phyloP scores from a whole-genome alignment of 2,888 invertebrate species.

The Morinoia aosen region DNA sequence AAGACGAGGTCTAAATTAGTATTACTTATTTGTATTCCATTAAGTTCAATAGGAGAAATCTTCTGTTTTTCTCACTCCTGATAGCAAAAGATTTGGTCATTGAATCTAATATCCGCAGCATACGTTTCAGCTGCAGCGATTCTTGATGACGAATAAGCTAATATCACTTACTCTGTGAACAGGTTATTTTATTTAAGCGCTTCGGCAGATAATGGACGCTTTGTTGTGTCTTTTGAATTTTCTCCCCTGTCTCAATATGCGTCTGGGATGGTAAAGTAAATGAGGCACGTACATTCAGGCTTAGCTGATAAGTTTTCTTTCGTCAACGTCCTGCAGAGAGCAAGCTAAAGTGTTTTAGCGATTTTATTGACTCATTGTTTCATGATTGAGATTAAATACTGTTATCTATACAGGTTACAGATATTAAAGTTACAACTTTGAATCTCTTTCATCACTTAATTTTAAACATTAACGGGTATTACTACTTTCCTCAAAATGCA shows the following conservation, averaged over 20 bases:
- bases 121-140: background rate
- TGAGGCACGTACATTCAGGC: background rate
- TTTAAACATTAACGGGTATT: too few species aligned
- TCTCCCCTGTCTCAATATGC: background rate
- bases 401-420: too few species aligned
- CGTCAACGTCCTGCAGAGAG: background rate
- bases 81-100: background rate
- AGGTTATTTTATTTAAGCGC: background rate
- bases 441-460: too few species aligned
- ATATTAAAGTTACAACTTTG: too few species aligned
- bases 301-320: background rate
- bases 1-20: background rate
- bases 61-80: background rate
- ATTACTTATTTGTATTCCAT: background rate
- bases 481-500: too few species aligned
- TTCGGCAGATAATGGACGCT: background rate
- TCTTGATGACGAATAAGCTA: background rate
- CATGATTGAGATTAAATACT: too few species aligned
- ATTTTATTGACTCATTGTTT: too few species aligned
- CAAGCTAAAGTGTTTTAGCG: background rate
- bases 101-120: background rate
- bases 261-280: background rate
- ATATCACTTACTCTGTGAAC: background rate
- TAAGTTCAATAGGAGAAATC: background rate
- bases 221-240: background rate